phyloP scores from a whole-genome alignment of 2,888 invertebrate species.

The Cyrtodaria siliqua region DNA sequence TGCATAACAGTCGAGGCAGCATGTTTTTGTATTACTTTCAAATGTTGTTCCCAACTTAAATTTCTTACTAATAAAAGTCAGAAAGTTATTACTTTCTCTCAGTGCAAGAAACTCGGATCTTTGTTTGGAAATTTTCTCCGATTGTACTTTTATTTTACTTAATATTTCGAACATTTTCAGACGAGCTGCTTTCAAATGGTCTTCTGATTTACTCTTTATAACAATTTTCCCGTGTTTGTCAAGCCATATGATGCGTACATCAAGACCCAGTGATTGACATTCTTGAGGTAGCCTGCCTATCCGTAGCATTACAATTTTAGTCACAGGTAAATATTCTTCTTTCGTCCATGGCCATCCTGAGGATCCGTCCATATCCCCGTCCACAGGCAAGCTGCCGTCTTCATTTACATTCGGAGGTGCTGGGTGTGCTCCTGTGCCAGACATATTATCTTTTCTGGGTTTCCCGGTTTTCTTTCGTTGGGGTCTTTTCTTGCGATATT shows the following conservation, averaged over 20 bases:
- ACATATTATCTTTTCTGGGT: no score
- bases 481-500: no score
- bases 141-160: neutral
- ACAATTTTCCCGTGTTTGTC: conserved; percentile 25
- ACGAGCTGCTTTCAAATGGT: neutral
- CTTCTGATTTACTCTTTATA: neutral
- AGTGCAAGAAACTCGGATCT: conserved; percentile 11
- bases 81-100: conserved; percentile 7
- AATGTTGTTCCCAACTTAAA: conserved; percentile 15
- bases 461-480: no score
- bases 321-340: no score
- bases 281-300: neutral
- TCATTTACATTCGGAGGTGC: no score
- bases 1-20: conserved; percentile 11
- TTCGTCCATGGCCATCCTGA: no score
- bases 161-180: conserved; percentile 15
- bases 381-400: no score
- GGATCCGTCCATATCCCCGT: no score
- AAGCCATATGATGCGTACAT: conserved; percentile 13
- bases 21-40: neutral
- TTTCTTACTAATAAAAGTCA: conserved; percentile 7
- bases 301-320: conserved; percentile 1
- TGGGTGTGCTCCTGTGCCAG: no score
- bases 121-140: neutral
- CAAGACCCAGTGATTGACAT: neutral